Evolutionary conservation across 2,888 invertebrate species (phyloP), one percentile per base, ranked within the genome.

Genomic region (Latrodectus elegans): DNA sequence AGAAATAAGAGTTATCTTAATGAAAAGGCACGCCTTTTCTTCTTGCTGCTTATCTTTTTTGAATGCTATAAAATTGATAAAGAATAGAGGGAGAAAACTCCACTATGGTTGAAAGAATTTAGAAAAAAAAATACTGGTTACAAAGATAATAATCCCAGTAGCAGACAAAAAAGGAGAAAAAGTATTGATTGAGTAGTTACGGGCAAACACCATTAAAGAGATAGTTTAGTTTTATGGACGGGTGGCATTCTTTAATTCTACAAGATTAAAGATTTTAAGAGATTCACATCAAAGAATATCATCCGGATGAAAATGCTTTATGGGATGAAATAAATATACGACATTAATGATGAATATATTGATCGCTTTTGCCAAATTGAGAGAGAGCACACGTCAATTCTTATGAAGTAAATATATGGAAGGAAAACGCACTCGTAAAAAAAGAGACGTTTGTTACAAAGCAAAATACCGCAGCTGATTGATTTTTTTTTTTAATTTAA

Each of bases 31-130:
- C 75, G 75, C 80, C 85, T 72, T 81, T 87, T 71, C 77, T 84
- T 84, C 84, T 87, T 87, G 81, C 73, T 81, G 81, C 86, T 87
- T 87, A 87, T 87, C 86, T 87, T 72, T 77, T 87, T 77, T 81
- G 67, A 87, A 87, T 81, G 81, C 86, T 81, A 87, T 82, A 77
- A 80, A 87, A 87, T 81, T 87, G 81, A 87, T 87, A 87, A 87
- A 87, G 81, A 67, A 80, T 75, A 81, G 71, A 17, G 55, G 17
- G 81, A 81, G 81, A 81, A 87, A 87, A 81, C 81, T 81, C 52
- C 70, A 38, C 71, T 51, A 75, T 53, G 70, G 70, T 22, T 52
- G 80, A 74, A 80, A 70, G 71, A 80, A 80, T 86, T 86, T 77
- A 72, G 76, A 76, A 84, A 83, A 76, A 79, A 85, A 80, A 75